Evolutionary conservation across 2,888 invertebrate species (phyloP).

Genomic region (Uropetala carovei): DNA sequence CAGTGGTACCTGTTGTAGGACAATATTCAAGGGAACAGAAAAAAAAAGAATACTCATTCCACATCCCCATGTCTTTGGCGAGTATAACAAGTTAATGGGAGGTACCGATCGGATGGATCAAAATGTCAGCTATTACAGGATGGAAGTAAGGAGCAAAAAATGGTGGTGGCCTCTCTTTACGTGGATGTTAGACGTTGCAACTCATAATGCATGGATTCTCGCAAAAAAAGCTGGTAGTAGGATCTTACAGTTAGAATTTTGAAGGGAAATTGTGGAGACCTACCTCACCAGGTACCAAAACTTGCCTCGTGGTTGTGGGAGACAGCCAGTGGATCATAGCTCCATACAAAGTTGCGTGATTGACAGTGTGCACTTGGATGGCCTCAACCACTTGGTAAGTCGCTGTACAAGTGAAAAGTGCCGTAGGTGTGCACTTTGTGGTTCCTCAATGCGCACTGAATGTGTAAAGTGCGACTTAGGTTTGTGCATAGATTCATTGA

Average conservation of each 20-base stretch:
- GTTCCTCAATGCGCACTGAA: conserved; percentile 24
- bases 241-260: background rate
- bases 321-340: background rate
- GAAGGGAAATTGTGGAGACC: background rate
- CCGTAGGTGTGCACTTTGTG: background rate
- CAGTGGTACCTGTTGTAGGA: background rate
- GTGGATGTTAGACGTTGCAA: no score
- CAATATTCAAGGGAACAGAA: background rate
- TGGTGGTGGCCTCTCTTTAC: no score
- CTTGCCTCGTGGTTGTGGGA: background rate
- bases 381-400: background rate
- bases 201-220: background rate
- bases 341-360: background rate
- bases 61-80: background rate
- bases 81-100: background rate
- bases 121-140: background rate
- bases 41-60: background rate
- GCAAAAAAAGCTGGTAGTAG: no score
- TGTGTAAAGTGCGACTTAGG: conserved; percentile 1
- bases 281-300: background rate
- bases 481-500: background rate
- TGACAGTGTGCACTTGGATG: no score
- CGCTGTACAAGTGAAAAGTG: background rate
- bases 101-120: background rate
- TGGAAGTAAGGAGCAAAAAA: no score